Percentiles rank a stretch among this genome's conserved stretches.
Conservation (phyloP, 2,888 invertebrate species). For the Heliconius cydno region DNA sequence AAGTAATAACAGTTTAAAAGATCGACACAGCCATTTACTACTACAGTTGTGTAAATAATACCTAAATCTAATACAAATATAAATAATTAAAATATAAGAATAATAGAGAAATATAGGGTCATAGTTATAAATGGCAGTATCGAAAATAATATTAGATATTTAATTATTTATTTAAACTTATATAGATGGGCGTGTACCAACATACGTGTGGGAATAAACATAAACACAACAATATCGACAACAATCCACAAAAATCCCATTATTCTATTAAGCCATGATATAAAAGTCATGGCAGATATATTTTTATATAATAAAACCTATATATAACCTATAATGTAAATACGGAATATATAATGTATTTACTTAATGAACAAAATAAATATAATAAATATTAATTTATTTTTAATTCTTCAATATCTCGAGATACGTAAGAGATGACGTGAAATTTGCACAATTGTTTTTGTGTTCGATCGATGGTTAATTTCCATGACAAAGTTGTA, state of each 20-base stretch:
- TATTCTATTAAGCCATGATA: conserved; percentile 76
- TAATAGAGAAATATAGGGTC: background rate
- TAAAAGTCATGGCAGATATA: conserved; percentile 48
- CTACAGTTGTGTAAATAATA: background rate
- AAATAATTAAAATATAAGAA: background rate
- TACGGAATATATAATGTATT: background rate
- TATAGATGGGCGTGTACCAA: conserved; percentile 14
- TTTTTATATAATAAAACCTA: conserved; percentile 26
- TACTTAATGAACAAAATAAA: background rate
- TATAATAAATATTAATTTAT: background rate
- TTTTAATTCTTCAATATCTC: background rate
- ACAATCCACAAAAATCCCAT: conserved; percentile 39
- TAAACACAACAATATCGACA: conserved; percentile 30
- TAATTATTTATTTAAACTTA: conserved; percentile 6
- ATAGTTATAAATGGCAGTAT: conserved; percentile 27
- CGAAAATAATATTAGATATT: conserved; percentile 5
- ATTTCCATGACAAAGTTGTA: background rate
- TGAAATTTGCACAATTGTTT: conserved; percentile 10
- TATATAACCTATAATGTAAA: too few species aligned
- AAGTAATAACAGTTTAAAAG: conserved; percentile 28
- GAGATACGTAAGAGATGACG: background rate
- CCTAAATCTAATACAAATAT: background rate
- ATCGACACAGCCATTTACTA: conserved; percentile 31
- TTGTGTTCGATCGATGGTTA: background rate
- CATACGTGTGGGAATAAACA: conserved; percentile 23